Conservation (phyloP, 1,140 invertebrate genomes). For the Pteromalus puparum region DNA sequence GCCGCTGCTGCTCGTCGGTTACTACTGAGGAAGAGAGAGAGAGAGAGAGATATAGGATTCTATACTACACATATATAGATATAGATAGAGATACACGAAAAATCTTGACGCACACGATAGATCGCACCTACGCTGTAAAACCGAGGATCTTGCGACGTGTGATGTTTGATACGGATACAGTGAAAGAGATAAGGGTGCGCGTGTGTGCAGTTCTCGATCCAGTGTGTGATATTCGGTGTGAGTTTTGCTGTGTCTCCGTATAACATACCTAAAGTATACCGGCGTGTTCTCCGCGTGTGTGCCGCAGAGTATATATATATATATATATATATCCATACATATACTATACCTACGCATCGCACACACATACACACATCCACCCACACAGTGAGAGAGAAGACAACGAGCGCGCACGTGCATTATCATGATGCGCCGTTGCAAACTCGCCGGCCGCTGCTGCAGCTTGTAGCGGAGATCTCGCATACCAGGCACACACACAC, state of each 20-base stretch:
- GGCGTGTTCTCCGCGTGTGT: not conserved
- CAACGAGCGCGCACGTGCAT: not conserved
- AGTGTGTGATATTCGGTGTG: not conserved
- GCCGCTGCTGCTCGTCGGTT: too few species aligned
- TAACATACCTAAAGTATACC: not conserved
- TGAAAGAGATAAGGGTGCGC: constrained; percentile 34
- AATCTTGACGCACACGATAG: not conserved
- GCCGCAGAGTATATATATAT: not conserved
- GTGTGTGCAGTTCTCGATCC: not conserved
- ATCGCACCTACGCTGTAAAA: not conserved
- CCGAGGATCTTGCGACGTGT: constrained; percentile 6
- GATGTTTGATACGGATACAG: constrained; percentile 38
- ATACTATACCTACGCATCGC: too few species aligned
- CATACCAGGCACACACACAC: not conserved
- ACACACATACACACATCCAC: not conserved
- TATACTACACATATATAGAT: not conserved
- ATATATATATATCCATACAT: too few species aligned
- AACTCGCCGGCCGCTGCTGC: not conserved
- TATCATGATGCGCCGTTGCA: constrained; percentile 13
- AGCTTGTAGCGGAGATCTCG: not conserved
- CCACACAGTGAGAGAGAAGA: not conserved
- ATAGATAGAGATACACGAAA: not conserved
- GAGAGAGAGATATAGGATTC: too few species aligned
- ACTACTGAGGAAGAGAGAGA: not conserved
- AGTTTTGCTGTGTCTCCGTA: not conserved